phyloP scores from a whole-genome alignment of 1,140 invertebrate genomes.

The Drosophila miranda region DNA sequence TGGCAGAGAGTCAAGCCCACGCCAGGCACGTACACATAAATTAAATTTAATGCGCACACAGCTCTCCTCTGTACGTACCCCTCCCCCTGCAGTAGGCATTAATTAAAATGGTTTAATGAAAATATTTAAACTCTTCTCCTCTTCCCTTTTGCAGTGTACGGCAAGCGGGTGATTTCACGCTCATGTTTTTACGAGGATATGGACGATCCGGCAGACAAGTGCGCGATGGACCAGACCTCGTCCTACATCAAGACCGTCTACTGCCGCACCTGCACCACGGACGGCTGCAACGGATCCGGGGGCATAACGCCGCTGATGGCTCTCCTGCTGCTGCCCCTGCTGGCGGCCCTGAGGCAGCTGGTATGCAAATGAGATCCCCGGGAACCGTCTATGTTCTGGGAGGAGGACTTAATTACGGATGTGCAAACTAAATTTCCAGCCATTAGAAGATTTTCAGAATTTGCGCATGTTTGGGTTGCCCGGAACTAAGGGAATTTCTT shows the following conservation, averaged over 20 bases:
- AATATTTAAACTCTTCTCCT: slow-evolving; percentile 36
- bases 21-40: slow-evolving; percentile 46
- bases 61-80: background rate
- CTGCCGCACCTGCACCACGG: slow-evolving; percentile 80
- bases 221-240: slow-evolving; percentile 75
- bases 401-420: slow-evolving; percentile 57
- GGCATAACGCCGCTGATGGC: slow-evolving; percentile 38
- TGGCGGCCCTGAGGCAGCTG: slow-evolving; percentile 50
- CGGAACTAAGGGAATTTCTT: slow-evolving; percentile 35
- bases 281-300: slow-evolving; percentile 73
- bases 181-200: slow-evolving; percentile 82
- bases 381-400: slow-evolving; percentile 1
- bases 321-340: slow-evolving; percentile 51
- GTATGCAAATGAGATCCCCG: slow-evolving; percentile 69
- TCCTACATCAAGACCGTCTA: slow-evolving; percentile 81
- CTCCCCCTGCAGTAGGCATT: slow-evolving; percentile 13
- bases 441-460: slow-evolving; percentile 12
- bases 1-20: slow-evolving; percentile 42
- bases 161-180: slow-evolving; percentile 78
- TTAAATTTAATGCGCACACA: slow-evolving; percentile 42
- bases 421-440: slow-evolving; percentile 34
- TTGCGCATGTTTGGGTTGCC: background rate
- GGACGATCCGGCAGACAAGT: slow-evolving; percentile 76
- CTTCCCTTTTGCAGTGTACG: slow-evolving; percentile 68
- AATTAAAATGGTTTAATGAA: slow-evolving; percentile 57